Conservation (phyloP, 2,888 invertebrate genomes). For the Ophion ventricosus region DNA sequence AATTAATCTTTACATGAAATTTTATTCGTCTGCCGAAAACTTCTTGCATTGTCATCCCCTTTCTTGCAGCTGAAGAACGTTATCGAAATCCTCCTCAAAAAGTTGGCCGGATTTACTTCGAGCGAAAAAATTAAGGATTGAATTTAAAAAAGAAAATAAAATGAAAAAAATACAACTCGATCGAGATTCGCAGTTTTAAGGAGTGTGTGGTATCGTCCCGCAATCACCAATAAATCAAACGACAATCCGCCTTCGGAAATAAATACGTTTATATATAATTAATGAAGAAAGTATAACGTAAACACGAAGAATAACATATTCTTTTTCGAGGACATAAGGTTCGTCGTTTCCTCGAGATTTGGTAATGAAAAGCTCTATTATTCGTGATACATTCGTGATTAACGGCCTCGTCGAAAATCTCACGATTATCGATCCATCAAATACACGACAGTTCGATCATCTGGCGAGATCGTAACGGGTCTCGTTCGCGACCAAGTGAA, state of each 20-base stretch:
- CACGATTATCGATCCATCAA: slow-evolving; percentile 1
- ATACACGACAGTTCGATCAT: slow-evolving; percentile 5
- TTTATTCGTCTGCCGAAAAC: no score
- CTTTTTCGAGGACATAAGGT: neutral
- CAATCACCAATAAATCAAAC: neutral
- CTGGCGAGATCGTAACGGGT: neutral
- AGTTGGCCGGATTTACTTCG: no score
- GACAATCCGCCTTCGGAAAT: slow-evolving; percentile 23
- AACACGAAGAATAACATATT: slow-evolving; percentile 1
- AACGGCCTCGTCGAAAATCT: neutral
- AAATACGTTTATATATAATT: slow-evolving; percentile 33
- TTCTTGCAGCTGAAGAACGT: no score
- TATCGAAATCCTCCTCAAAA: no score
- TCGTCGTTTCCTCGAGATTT: slow-evolving; percentile 7
- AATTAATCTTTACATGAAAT: no score
- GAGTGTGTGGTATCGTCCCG: no score
- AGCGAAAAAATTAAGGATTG: no score
- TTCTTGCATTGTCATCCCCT: no score
- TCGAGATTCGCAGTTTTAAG: neutral
- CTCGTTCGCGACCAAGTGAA: slow-evolving; percentile 7
- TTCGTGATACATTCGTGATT: neutral
- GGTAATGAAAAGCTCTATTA: neutral
- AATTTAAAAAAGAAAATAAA: no score
- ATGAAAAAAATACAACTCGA: no score
- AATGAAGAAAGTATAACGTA: slow-evolving; percentile 3